These are phyloP conservation scores for Lasioglossum calceatum DNA, from an alignment of 2,888 invertebrate species.

Conservation along the genomic window DNA sequence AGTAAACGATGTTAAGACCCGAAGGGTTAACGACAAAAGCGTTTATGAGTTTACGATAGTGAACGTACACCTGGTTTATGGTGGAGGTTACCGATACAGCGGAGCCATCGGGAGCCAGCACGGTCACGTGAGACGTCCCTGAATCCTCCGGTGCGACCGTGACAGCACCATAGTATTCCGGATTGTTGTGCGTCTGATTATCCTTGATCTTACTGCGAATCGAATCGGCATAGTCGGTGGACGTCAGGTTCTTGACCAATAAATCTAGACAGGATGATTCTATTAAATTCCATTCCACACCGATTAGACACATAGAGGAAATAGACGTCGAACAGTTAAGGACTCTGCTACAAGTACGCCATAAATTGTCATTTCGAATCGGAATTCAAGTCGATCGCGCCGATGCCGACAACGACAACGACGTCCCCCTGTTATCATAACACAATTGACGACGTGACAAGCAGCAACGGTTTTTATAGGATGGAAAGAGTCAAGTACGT, in stretches of 20 bases:
- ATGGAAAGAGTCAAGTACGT: neutral
- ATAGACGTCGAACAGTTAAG: neutral
- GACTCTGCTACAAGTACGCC: neutral
- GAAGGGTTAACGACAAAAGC: neutral
- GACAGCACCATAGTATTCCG: constrained; percentile 89
- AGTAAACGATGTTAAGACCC: neutral
- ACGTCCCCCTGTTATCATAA: neutral
- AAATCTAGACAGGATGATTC: constrained; percentile 54
- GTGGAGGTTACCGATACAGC: constrained; percentile 97
- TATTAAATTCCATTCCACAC: neutral
- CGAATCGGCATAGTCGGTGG: constrained; percentile 86
- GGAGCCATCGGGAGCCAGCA: constrained; percentile 94
- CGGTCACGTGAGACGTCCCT: constrained; percentile 96
- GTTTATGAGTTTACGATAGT: neutral
- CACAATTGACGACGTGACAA: neutral
- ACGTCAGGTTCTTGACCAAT: constrained; percentile 86
- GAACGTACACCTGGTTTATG: constrained; percentile 90
- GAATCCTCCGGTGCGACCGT: constrained; percentile 85
- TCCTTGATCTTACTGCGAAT: constrained; percentile 89
- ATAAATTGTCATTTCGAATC: neutral
- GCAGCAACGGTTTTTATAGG: neutral
- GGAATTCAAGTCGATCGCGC: neutral
- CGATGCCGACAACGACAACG: neutral
- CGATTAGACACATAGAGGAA: neutral
- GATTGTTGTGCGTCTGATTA: constrained; percentile 87